Conservation (phyloP, 1,140 invertebrate genomes). For the Polyergus mexicanus region DNA sequence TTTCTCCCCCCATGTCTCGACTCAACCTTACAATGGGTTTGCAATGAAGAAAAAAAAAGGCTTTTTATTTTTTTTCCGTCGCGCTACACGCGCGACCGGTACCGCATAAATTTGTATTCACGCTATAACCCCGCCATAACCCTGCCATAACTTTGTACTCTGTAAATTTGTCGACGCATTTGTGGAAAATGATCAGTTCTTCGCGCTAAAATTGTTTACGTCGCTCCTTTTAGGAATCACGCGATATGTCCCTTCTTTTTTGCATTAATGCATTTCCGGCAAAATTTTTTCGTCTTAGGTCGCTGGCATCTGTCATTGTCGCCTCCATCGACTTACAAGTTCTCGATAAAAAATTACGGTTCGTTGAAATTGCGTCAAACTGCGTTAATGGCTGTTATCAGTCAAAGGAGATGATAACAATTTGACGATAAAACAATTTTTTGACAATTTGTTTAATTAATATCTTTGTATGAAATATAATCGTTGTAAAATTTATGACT, state of each 20-base stretch:
- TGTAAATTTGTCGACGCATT: conserved; percentile 43
- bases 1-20: conserved; percentile 15
- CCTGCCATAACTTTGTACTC: conserved; percentile 2
- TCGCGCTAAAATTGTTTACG: conserved; percentile 38
- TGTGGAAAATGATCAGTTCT: conserved; percentile 44
- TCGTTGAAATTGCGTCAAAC: conserved; percentile 64
- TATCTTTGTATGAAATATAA: conserved; percentile 30
- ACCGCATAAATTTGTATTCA: conserved; percentile 55
- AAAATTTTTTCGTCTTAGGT: not conserved
- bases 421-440: not conserved
- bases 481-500: conserved; percentile 20
- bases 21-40: conserved; percentile 54
- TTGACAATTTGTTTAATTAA: conserved; percentile 37
- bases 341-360: conserved; percentile 61
- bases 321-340: conserved; percentile 66
- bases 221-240: conserved; percentile 5
- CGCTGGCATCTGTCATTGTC: conserved; percentile 67
- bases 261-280: conserved; percentile 42
- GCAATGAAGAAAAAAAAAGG: conserved; percentile 34
- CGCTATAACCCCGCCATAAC: not conserved
- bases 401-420: not conserved
- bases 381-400: not conserved
- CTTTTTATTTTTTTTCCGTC: not conserved
- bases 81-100: not conserved
- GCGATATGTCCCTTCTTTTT: conserved; percentile 24